phyloP scores from a whole-genome alignment of 2,888 invertebrate genomes.

The Microctonus aethiopoides region DNA sequence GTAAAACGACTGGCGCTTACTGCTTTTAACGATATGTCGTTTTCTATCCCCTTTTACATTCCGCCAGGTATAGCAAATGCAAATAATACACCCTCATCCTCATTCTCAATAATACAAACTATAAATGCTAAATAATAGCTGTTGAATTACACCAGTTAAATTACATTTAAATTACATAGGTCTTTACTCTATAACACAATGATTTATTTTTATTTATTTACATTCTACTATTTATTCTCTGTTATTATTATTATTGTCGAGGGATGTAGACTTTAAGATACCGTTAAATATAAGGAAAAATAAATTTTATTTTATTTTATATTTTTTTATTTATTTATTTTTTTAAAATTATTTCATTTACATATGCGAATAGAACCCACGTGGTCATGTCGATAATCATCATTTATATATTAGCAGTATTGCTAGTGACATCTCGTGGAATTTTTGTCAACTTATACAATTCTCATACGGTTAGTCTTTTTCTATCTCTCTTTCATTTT shows the following conservation, averaged over 20 bases:
- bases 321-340: not conserved
- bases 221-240: too few species aligned
- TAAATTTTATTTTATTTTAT: not conserved
- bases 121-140: conserved; percentile 25
- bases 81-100: conserved; percentile 18
- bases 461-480: conserved; percentile 37
- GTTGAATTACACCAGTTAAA: not conserved
- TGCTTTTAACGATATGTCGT: conserved; percentile 26
- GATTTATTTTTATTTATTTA: not conserved
- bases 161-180: not conserved
- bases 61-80: conserved; percentile 7
- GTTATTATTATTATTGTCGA: not conserved
- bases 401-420: conserved; percentile 34
- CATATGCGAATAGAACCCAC: conserved; percentile 54
- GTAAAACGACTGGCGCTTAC: conserved; percentile 34
- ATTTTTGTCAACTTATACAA: conserved; percentile 26
- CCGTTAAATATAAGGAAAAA: not conserved
- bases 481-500: conserved; percentile 8
- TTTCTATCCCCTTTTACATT: not conserved
- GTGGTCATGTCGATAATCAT: conserved; percentile 42
- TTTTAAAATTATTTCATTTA: conserved; percentile 31
- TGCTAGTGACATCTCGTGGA: conserved; percentile 54
- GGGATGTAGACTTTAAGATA: not conserved
- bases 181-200: not conserved
- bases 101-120: not conserved